phyloP scores from a whole-genome alignment of 2,113 vertebrate species.

The Oriolus oriolus region DNA sequence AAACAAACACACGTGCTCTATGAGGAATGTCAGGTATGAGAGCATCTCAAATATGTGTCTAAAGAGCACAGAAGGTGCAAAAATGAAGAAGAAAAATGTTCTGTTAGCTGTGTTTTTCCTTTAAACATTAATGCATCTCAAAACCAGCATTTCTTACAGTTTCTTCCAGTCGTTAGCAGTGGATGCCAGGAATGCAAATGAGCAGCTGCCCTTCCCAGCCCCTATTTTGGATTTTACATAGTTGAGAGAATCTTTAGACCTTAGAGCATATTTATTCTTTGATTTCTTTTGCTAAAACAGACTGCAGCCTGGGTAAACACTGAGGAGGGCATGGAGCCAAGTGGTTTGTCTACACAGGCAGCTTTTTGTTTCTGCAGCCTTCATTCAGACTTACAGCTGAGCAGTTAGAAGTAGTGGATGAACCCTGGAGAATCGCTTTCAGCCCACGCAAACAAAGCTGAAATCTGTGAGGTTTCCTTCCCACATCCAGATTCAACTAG shows the following conservation, averaged over 20 bases:
- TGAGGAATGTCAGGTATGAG: neutral
- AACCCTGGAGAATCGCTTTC: slow-evolving; percentile 29
- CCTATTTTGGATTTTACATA: slow-evolving; percentile 11
- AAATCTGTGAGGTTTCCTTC: slow-evolving; percentile 17
- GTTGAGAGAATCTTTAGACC: slow-evolving; percentile 61
- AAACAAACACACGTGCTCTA: neutral
- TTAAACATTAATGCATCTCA: slow-evolving; percentile 16
- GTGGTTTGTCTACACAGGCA: slow-evolving; percentile 34
- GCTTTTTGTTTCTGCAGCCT: slow-evolving; percentile 56
- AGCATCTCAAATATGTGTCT: neutral
- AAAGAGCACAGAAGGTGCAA: neutral
- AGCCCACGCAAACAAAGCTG: slow-evolving; percentile 7
- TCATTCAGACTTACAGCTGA: slow-evolving; percentile 47
- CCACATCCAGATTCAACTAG: neutral
- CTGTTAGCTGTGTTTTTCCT: neutral
- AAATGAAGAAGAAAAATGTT: neutral
- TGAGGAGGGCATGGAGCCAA: slow-evolving; percentile 30
- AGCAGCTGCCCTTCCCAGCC: slow-evolving; percentile 34
- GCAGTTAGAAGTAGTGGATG: slow-evolving; percentile 25
- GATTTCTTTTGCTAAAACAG: slow-evolving; percentile 51
- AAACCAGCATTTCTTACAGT: neutral
- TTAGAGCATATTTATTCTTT: slow-evolving; percentile 56
- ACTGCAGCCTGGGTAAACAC: slow-evolving; percentile 43
- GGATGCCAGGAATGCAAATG: slow-evolving; percentile 42
- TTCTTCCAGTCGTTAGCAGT: neutral